Evolutionary conservation across 2,113 vertebrate species (phyloP).

Genomic region (Mystacornis crossleyi): DNA sequence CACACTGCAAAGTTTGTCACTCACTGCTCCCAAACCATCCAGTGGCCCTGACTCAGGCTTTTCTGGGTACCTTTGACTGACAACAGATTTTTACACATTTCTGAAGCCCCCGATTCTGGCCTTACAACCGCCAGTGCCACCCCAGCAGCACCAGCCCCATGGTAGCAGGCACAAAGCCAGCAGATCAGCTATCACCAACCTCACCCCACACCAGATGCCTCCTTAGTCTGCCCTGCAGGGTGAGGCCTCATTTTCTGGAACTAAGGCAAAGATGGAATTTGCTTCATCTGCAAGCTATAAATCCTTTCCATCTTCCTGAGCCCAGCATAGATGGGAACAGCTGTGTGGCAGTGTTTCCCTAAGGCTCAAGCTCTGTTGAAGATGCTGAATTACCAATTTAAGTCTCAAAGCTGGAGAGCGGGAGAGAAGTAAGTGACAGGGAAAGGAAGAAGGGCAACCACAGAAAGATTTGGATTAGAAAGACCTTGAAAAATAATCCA

Average conservation of each 20-base stretch:
- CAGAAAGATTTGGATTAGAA: neutral
- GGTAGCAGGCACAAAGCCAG: fast-evolving
- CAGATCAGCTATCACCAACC: neutral
- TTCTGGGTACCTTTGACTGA: neutral
- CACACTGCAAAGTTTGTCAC: neutral
- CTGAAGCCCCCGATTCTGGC: neutral
- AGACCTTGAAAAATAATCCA: neutral
- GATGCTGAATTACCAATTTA: neutral
- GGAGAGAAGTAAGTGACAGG: neutral
- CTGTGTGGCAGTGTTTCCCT: neutral
- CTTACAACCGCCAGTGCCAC: neutral
- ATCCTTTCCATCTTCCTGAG: neutral
- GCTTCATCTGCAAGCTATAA: constrained; percentile 9
- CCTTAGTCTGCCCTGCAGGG: neutral
- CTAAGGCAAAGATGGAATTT: neutral
- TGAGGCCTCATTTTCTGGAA: neutral
- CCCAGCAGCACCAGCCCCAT: neutral
- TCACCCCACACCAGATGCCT: fast-evolving
- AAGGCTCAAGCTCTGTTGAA: neutral
- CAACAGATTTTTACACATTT: neutral
- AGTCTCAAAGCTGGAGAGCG: neutral
- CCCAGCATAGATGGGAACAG: neutral
- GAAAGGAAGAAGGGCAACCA: neutral
- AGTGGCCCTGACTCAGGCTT: neutral
- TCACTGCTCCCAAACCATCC: neutral